These are phyloP conservation scores for Platysteira castanea DNA, from an alignment of 2,113 vertebrate species.

Conservation along the genomic window DNA sequence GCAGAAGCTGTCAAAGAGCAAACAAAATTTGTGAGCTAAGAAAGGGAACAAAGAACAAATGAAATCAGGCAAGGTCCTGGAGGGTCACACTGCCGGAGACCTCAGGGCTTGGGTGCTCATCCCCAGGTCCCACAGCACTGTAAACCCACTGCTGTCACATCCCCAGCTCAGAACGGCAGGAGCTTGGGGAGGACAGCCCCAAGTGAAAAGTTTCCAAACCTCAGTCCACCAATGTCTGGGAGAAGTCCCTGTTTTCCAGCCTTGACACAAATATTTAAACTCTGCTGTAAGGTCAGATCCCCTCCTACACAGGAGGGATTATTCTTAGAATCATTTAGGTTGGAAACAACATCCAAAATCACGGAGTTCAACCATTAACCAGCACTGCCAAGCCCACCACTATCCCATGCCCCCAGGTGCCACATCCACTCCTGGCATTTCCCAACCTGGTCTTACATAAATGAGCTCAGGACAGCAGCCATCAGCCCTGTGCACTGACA, in stretches of 20 bases:
- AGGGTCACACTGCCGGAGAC: background rate
- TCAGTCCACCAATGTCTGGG: background rate
- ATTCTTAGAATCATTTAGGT: background rate
- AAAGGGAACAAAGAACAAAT: background rate
- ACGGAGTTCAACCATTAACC: background rate
- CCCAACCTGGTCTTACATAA: background rate
- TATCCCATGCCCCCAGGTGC: background rate
- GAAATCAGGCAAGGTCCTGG: background rate
- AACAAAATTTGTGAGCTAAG: background rate
- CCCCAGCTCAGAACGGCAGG: background rate
- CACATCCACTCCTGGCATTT: background rate
- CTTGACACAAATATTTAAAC: accelerated
- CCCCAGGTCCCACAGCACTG: background rate
- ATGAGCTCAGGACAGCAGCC: background rate
- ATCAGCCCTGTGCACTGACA: background rate
- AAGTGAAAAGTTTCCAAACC: background rate
- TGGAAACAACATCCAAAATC: background rate
- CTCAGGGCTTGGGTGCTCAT: background rate
- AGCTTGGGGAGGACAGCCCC: background rate
- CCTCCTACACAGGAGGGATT: background rate
- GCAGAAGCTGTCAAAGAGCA: background rate
- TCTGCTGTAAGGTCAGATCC: background rate
- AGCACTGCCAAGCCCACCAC: background rate
- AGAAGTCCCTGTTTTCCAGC: background rate
- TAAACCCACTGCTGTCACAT: background rate